These are phyloP conservation scores for Irena cyanogastra DNA, from an alignment of 2,113 vertebrate genomes.

Conservation along the genomic window DNA sequence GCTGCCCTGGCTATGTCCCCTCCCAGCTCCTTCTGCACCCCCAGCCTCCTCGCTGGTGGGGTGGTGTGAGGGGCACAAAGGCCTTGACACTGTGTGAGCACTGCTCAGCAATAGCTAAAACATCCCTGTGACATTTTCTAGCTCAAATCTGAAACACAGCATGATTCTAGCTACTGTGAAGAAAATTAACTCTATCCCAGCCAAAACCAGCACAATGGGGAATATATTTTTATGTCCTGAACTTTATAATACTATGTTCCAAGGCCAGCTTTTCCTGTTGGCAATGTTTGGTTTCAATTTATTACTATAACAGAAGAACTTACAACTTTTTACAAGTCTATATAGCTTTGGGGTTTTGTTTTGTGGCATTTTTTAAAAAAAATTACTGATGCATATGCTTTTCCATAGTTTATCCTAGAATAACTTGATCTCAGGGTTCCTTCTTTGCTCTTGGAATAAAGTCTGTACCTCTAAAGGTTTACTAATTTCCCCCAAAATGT, in stretches of 20 bases:
- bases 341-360: neutral
- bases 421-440: neutral
- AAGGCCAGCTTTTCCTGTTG: neutral
- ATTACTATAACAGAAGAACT: neutral
- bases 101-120: neutral
- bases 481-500: neutral
- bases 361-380: neutral
- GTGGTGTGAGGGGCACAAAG: rapidly evolving
- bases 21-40: neutral
- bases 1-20: neutral
- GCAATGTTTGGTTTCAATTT: neutral
- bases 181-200: neutral
- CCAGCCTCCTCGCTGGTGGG: rapidly evolving
- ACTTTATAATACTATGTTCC: neutral
- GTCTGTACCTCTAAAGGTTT: neutral
- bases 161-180: neutral
- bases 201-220: neutral
- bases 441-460: neutral
- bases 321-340: neutral
- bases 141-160: neutral
- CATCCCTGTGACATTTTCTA: neutral
- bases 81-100: neutral
- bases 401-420: neutral
- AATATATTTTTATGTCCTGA: neutral
- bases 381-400: neutral